Percentiles rank a stretch among this genome's conserved stretches.
Conservation (phyloP, 37 sponge, comb jelly and placozoan genomes). For the Haliclona indistincta region DNA sequence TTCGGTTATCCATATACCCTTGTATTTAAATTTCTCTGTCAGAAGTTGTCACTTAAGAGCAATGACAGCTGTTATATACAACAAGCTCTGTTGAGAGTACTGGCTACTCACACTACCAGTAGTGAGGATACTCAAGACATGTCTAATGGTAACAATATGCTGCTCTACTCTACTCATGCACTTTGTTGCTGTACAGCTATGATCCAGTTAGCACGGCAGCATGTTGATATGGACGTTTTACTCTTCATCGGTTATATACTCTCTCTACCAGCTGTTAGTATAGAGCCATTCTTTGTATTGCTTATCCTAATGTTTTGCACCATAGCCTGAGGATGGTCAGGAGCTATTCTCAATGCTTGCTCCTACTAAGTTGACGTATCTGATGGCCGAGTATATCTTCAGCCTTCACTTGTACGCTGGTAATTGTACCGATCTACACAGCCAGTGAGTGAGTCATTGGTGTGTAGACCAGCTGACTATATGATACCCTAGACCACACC, state of each 20-base stretch:
- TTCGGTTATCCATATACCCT: too few species aligned
- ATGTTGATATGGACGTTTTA: too few species aligned
- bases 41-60: too few species aligned
- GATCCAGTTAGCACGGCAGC: too few species aligned
- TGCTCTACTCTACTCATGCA: too few species aligned
- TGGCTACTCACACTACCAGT: too few species aligned
- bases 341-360: conserved; percentile 18
- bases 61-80: too few species aligned
- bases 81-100: too few species aligned
- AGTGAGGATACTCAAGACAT: too few species aligned
- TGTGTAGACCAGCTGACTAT: not conserved
- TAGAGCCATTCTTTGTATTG: not conserved
- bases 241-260: not conserved
- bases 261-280: not conserved
- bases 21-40: too few species aligned
- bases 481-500: not conserved
- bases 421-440: not conserved
- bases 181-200: too few species aligned
- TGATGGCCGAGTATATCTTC: conserved; percentile 53
- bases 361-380: conserved; percentile 28
- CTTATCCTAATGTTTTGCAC: not conserved
- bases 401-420: conserved; percentile 44
- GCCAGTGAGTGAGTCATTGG: not conserved
- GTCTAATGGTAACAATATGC: too few species aligned
- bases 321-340: conserved; percentile 21